Conservation (phyloP, 2,888 invertebrate genomes). For the Leucoma salicis region DNA sequence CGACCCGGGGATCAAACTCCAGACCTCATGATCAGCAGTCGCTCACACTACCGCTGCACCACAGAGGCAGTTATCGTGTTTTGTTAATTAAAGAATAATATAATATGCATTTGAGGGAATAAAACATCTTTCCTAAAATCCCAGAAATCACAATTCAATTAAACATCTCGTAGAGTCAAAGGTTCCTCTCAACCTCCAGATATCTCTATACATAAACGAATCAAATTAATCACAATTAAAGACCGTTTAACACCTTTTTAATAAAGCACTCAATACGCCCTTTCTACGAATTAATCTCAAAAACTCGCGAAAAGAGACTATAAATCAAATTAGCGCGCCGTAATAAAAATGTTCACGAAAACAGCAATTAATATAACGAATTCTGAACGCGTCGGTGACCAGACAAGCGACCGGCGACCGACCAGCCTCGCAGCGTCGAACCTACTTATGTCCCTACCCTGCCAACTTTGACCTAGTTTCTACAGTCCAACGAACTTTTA, state of each 20-base stretch:
- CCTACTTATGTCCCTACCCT: constrained; percentile 55
- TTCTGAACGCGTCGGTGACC: constrained; percentile 33
- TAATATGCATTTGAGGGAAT: too few relatives aligned
- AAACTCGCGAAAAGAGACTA: constrained; percentile 23
- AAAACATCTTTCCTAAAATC: too few relatives aligned
- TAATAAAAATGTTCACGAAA: constrained; percentile 35
- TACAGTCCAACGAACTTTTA: constrained; percentile 57
- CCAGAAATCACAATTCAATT: too few relatives aligned
- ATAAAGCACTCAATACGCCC: constrained; percentile 16
- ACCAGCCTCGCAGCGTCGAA: constrained; percentile 6
- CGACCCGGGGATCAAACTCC: too few relatives aligned
- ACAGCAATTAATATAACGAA: constrained; percentile 38
- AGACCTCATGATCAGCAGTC: too few relatives aligned
- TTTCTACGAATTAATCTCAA: constrained; percentile 25
- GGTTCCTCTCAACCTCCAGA: too few relatives aligned
- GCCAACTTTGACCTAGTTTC: constrained; percentile 66
- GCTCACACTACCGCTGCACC: too few relatives aligned
- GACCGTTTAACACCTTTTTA: constrained; percentile 25
- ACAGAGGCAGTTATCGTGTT: too few relatives aligned
- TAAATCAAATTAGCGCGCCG: constrained; percentile 33
- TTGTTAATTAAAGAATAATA: too few relatives aligned
- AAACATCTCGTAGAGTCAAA: too few relatives aligned
- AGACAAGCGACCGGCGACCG: constrained; percentile 22
- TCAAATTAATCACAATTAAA: constrained; percentile 22
- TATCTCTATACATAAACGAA: constrained; percentile 9